These are phyloP conservation scores for Uropsilus gracilis DNA, from an alignment of 2,113 vertebrate species.

Conservation along the genomic window DNA sequence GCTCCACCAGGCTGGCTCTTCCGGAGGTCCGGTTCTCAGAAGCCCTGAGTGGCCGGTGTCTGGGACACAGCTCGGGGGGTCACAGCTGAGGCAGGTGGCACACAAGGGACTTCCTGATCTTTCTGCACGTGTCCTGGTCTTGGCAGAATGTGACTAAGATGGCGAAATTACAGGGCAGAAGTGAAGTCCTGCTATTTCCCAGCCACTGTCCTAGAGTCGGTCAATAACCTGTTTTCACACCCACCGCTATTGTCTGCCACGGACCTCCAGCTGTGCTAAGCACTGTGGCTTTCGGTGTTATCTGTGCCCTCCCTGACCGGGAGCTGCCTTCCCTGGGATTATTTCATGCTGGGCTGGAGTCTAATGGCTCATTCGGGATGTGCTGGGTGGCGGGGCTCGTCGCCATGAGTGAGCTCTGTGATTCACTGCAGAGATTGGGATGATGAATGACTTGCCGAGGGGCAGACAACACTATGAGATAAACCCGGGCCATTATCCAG, in stretches of 20 bases:
- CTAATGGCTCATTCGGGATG: conserved; percentile 49
- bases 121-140: not conserved
- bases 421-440: conserved; percentile 38
- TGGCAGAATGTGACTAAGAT: conserved; percentile 69
- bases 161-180: conserved; percentile 75
- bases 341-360: conserved; percentile 54
- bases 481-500: conserved; percentile 65
- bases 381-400: conserved; percentile 58
- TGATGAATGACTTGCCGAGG: conserved; percentile 72
- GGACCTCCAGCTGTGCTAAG: conserved; percentile 41
- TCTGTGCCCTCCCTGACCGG: conserved; percentile 29
- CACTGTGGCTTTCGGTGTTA: conserved; percentile 40
- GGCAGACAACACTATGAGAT: conserved; percentile 56
- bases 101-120: conserved; percentile 31
- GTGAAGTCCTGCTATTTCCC: conserved; percentile 71
- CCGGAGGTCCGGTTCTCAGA: conserved; percentile 27
- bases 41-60: not conserved
- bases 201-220: conserved; percentile 47
- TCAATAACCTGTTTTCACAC: conserved; percentile 73
- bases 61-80: not conserved
- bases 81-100: not conserved
- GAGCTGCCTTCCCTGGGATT: conserved; percentile 61
- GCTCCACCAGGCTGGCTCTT: not conserved
- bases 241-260: conserved; percentile 58
- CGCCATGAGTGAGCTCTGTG: conserved; percentile 4